These are phyloP conservation scores for Epicauta chinensis DNA, from an alignment of 1,140 invertebrate species.

Conservation along the genomic window DNA sequence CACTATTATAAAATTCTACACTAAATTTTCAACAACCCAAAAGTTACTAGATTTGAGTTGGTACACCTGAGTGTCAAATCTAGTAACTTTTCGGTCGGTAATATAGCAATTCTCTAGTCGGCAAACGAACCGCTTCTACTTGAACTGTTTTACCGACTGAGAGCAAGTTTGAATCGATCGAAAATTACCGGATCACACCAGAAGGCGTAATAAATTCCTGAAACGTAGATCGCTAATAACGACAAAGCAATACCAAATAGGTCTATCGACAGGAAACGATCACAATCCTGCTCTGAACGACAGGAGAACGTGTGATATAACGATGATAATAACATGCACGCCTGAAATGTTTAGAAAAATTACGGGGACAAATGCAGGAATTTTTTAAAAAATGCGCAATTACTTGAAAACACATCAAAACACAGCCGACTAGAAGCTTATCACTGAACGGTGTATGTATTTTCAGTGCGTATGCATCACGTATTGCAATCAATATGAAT, in stretches of 20 bases:
- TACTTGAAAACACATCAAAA: slow-evolving; percentile 85
- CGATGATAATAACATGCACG: slow-evolving; percentile 88
- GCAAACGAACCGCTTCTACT: no score
- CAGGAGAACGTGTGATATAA: slow-evolving; percentile 94
- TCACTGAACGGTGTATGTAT: slow-evolving; percentile 72
- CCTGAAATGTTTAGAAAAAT: slow-evolving; percentile 51
- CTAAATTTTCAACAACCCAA: no score
- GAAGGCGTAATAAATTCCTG: slow-evolving; percentile 94
- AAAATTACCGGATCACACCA: slow-evolving; percentile 85
- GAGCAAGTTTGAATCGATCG: no score
- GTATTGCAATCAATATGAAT: slow-evolving; percentile 75
- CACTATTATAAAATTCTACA: no score
- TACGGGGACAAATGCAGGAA: no score
- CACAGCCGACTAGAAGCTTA: slow-evolving; percentile 74
- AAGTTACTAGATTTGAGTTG: no score
- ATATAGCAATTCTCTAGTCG: no score
- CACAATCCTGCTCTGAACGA: slow-evolving; percentile 79
- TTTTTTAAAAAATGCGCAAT: background rate
- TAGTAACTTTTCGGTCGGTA: no score
- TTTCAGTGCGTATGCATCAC: slow-evolving; percentile 74
- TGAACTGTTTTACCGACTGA: no score
- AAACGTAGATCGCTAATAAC: slow-evolving; percentile 88
- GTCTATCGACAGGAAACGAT: slow-evolving; percentile 84
- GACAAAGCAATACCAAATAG: slow-evolving; percentile 90
- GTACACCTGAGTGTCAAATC: no score